These are phyloP conservation scores for Polyodon spathula DNA, from an alignment of 2,113 vertebrate genomes.

Conservation along the genomic window DNA sequence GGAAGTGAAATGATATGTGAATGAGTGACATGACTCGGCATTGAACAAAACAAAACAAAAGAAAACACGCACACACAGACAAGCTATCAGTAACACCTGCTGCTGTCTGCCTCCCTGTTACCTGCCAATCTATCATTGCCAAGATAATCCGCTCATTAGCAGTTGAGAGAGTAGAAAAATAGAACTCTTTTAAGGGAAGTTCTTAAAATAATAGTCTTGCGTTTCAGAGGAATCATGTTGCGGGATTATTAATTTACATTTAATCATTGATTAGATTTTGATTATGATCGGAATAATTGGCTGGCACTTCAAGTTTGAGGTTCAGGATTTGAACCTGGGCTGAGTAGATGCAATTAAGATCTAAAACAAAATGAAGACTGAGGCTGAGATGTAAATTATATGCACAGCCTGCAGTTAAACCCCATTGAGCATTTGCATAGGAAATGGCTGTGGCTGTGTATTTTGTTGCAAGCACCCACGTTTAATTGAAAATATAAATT, in stretches of 20 bases:
- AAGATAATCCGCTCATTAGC: slow-evolving; percentile 48
- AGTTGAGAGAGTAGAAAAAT: not conserved
- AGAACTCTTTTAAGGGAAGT: not conserved
- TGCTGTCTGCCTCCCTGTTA: slow-evolving; percentile 45
- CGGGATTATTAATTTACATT: not conserved
- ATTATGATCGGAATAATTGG: no score
- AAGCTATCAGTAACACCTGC: slow-evolving; percentile 61
- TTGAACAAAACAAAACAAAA: slow-evolving; percentile 2
- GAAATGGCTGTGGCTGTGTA: not conserved
- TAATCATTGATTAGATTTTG: no score
- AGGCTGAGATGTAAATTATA: not conserved
- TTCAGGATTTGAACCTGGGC: no score
- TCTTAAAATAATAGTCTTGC: no score
- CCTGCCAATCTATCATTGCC: slow-evolving; percentile 60
- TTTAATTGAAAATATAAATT: slow-evolving; percentile 5
- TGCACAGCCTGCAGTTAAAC: not conserved
- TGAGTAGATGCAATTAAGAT: no score
- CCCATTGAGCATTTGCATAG: not conserved
- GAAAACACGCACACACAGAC: slow-evolving; percentile 29
- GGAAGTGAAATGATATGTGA: slow-evolving; percentile 7
- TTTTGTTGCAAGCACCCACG: not conserved
- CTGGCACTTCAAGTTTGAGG: no score
- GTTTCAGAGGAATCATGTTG: not conserved
- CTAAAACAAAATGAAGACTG: no score
- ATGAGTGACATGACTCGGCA: slow-evolving; percentile 4